Percentiles rank a stretch among this genome's conserved stretches.
Conservation (phyloP, 2,888 invertebrate species). For the Dicycla oo region DNA sequence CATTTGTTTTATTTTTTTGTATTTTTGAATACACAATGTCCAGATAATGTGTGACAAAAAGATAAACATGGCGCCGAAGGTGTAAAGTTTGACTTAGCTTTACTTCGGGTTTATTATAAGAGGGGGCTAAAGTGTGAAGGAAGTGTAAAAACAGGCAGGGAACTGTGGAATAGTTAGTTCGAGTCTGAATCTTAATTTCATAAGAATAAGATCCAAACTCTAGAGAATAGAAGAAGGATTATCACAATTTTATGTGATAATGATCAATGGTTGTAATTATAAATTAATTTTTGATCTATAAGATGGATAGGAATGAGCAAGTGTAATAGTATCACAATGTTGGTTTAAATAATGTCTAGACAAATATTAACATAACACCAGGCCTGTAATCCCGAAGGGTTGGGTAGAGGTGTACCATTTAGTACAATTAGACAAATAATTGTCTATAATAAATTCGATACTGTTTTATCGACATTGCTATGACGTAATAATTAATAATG, state of each 20-base stretch:
- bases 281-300: constrained; percentile 29
- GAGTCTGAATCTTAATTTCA: constrained; percentile 32
- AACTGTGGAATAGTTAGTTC: constrained; percentile 47
- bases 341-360: neutral
- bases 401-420: too few species aligned
- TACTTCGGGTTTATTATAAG: neutral
- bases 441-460: neutral
- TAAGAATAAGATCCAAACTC: constrained; percentile 26
- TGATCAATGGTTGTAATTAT: constrained; percentile 54
- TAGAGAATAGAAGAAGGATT: constrained; percentile 22
- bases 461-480: neutral
- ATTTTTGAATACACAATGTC: too few species aligned
- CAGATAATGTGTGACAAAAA: too few species aligned
- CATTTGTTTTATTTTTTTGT: too few species aligned
- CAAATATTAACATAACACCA: neutral
- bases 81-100: neutral
- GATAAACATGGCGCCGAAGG: too few species aligned
- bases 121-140: neutral
- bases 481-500: constrained; percentile 14
- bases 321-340: neutral
- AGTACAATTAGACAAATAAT: neutral
- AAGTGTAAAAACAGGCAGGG: constrained; percentile 38
- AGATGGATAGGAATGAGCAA: constrained; percentile 11
- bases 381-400: too few species aligned
- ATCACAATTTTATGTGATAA: constrained; percentile 13